Base-by-base conservation (phyloP, 2,888 invertebrate species). In the Alviniconcha strummeri region DNA sequence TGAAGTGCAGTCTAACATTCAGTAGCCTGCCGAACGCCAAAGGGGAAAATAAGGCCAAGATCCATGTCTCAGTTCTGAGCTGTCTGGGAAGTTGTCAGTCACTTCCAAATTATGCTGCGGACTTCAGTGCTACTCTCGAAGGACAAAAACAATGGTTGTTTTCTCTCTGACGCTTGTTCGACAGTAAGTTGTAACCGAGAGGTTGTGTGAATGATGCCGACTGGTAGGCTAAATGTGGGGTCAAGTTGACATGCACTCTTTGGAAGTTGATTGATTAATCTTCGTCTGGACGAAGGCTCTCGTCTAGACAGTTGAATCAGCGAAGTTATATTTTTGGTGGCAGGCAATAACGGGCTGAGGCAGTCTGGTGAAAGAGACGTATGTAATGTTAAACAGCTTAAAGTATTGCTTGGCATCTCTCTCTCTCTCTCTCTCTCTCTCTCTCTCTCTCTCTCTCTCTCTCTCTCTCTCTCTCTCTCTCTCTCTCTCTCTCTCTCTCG, bases 81-180 rank as follows among this genome's bases (percentile, higher is more conserved):
- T 77, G 82, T 77, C 82, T 82, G 74, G 54, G 77, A 76, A 84
- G 57, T 74, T 67, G 57, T 76, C 36, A 6, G 55, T 64, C 36
- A 19, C 77, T 77, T 77, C 82, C 82, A 56, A 82, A 82, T 78
- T 78, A 78, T 82, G 82, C 82, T 77, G 82, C 79, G 74, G 54
- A 57, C 64, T 81, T 54, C 52, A 67, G 78, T 82, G 80, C 79
- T 67, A 36, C 72, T 75, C 54, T 55, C 19, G n/a, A 36, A 64
- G 67, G 15, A n/a, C 56, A 75, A 57, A 81, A 57, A 88, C 69
- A 77, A 90, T 90, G 90, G 88, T 88, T 83, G 85, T 88, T 78
- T 91, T 91, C 85, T 88, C 90, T 76, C 83, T 91, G 19, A 90
- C 91, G 19, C 84, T 91, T 75, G 89, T 91, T 57, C 85, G 91